Base-by-base conservation (phyloP, 2,888 invertebrate species). In the Acleris laterana region DNA sequence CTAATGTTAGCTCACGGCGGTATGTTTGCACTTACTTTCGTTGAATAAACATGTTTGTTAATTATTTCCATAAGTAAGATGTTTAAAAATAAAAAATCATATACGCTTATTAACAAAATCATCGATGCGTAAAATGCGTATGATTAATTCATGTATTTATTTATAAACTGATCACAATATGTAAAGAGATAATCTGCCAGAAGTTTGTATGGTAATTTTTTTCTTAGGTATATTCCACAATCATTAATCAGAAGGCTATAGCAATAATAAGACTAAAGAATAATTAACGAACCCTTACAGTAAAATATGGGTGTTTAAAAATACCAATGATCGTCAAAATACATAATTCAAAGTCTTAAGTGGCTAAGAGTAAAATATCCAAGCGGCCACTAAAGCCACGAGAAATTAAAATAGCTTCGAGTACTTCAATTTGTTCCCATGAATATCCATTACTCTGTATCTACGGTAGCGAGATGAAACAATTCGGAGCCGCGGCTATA, bases 391-490 rank as follows among this genome's bases (percentile, higher is more conserved):
- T 77, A 74, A 78, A 82, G 78, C 70, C 79, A 81, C 75, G 73
- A 75, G 77, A 83, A 63, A 82, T 84, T 84, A 84, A 87, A 87
- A 85, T 84, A 86, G 74, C 78, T 73, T 58, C 71, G 72, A 68
- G 76, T 79, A 83, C 84, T 86, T 82, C 77, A 83, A 76, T 76
- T 75, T 71, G 74, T 79, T 79, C 77, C 68, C 75, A 77, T 77
- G 75, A 74, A 71, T 77, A 78, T 78, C 75, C 68, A 75, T 77
- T 75, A 72, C 71, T 71, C 71, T 68, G 71, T 74, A 71, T 77
- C 75, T 72, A 74, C 74, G 69, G 75, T 76, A 77, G 75, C 75
- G 68, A 79, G 70, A 74, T 70, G 71, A 74, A 77, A 76, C 71
- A 76, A 77, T 76, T 75, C 62, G 68, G 75, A 71, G 73, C 67